Base-by-base conservation (phyloP, 2,888 invertebrate genomes). In the Hypercompe scribonia region DNA sequence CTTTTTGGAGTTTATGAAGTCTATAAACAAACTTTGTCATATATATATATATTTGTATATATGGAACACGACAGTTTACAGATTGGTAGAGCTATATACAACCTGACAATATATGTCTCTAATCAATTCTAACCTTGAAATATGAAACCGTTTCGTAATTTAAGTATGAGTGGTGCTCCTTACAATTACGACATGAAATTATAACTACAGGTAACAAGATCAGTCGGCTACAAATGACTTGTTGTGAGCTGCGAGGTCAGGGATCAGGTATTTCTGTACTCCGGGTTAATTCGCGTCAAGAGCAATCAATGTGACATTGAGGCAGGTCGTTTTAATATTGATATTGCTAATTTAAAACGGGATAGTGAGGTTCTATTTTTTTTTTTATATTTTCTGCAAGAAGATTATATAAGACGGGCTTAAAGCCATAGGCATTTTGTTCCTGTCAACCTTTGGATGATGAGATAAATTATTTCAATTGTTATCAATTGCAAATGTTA, bases 271-370 rank as follows among this genome's bases (percentile, higher is more conserved):
- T 54, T 76, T 72, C 65, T 70, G 63, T 31, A 33, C 28, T n/a
- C 34, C 13, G 63, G 84, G 84, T 83, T 73, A 84, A 82, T 80
- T 76, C 66, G 3, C 31, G 68, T 73, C 82, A 77, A 78, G 76
- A 77, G 61, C 77, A 75, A 69, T 68, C 36, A 65, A 70, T 75
- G 70, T 77, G 85, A 85, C 84, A 75, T 83, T 81, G 75, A 21
- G 68, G 33, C 75, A 76, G 84, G 84, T 81, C 77, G 74, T 77
- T 81, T 83, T 36, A 78, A 84, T 84, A 21, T 76, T 50, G 76
- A 70, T 65, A 71, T 74, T 72, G 33, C 8, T 46, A 54, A 11
- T 68, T 54, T 0, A 21, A 34, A 54, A 31, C 21, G 24, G 10
- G 28, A 68, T 31, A 15, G 68, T 10, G 39, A 39, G 39, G 39